Conservation (phyloP, 2,113 vertebrate species). For the Ochotona curzoniae region DNA sequence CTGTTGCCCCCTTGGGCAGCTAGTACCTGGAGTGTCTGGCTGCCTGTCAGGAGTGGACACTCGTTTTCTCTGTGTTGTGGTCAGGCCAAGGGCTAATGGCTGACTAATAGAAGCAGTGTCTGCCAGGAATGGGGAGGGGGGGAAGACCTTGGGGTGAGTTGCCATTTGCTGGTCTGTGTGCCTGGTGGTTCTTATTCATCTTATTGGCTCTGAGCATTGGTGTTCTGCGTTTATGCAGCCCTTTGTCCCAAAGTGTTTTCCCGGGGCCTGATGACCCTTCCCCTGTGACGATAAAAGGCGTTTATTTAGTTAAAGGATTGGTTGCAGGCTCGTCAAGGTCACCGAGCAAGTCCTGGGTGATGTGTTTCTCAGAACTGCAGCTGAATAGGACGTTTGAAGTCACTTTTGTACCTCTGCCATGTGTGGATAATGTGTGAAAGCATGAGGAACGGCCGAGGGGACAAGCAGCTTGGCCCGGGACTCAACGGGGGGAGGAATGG, state of each 20-base stretch:
- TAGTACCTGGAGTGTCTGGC: constrained; percentile 34
- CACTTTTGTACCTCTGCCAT: constrained; percentile 63
- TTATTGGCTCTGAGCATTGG: constrained; percentile 60
- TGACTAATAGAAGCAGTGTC: constrained; percentile 47
- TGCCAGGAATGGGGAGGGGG: constrained; percentile 20
- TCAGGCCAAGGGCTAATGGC: constrained; percentile 65
- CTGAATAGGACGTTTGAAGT: neutral
- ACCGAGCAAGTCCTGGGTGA: constrained; percentile 52
- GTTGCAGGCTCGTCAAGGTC: constrained; percentile 76
- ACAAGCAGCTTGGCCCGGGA: neutral
- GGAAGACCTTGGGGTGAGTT: constrained; percentile 69
- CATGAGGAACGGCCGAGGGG: neutral
- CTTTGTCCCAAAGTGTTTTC: constrained; percentile 61
- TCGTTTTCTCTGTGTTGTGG: constrained; percentile 11
- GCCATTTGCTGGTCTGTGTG: constrained; percentile 58
- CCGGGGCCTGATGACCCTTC: constrained; percentile 54
- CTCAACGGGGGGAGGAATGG: constrained; percentile 49
- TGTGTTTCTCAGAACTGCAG: constrained; percentile 43
- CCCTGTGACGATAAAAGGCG: constrained; percentile 48
- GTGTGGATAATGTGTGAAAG: constrained; percentile 37
- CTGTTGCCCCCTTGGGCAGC: constrained; percentile 56
- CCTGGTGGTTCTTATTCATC: constrained; percentile 42
- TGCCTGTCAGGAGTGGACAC: constrained; percentile 42
- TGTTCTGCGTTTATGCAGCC: constrained; percentile 49
- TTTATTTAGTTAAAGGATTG: constrained; percentile 73